Base-by-base conservation (phyloP, 30 jellyfish, hydroid and myxozoan genomes). In the Mastigias papua region DNA sequence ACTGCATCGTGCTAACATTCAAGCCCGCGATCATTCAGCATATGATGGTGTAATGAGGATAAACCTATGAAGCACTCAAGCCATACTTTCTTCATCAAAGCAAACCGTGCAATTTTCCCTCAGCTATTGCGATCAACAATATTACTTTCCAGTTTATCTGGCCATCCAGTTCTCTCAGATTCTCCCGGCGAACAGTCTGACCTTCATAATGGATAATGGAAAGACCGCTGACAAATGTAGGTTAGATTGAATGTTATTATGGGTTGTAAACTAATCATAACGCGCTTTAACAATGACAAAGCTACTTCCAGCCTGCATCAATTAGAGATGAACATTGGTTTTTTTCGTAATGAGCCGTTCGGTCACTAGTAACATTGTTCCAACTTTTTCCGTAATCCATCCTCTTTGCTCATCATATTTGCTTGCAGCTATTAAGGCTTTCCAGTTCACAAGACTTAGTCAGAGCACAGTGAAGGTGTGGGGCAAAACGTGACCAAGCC, bases 151-250 rank as follows among this genome's bases (percentile, higher is more conserved):
- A 66, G 66, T 50, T 50, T 63, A 27, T 46, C 69, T 61, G 69
- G 51, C 34, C 46, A 72, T 30, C 26, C 90, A 79, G 54, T 31
- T 48, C 81, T 79, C 31, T 61, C 71, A 27, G 62, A 50, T 79
- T 79, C 74, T 79, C 90, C 90, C 79, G 90, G 89, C 69, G 30
- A 60, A 65, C 81, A 66, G 90, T 66, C 72, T 79, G 66, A 50
- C 74, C 86, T 30, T 75, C 86, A 79, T 79, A 60, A 79, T 62
- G 73, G n/a, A n/a, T n/a, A 64, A n/a, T 20, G 63, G 90, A 79
- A 81, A 79, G 90, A 63, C 90, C 81, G 90, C 90, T 79, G 90
- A 71, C 84, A 23, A 71, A 83, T 67, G 93, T 50, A 71, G 87
- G 42, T 73, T 62, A 77, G 68, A 34, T 57, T 68, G 93, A 71